Evolutionary conservation across 2,888 invertebrate species (phyloP), one percentile per base, ranked within the genome.

Genomic region (Lasioglossum oenotherae): DNA sequence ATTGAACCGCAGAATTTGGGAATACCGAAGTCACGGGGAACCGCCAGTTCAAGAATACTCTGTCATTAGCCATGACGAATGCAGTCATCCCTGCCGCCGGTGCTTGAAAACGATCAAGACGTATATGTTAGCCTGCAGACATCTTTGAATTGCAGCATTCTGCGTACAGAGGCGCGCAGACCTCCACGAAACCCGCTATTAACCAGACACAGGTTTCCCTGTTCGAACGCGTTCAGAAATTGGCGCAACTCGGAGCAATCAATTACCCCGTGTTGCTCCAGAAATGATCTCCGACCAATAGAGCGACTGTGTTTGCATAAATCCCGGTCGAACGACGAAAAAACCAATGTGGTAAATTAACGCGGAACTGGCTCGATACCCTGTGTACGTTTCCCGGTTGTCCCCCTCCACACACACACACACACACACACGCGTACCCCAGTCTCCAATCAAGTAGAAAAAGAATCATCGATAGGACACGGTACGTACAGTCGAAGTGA

Each of bases 231-330:
- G 5, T 64, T 41, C 71, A 41, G 71, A 72, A 78, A 72, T 78
- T 38, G 31, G 78, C 27, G 64, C 64, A 67, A 76, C 41, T 19
- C 38, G 19, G 41, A 46, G 69, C 69, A 82, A 80, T 82, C 80
- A 60, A 80, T 82, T 82, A 74, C 74, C 38, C 74, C 57, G 41
- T 31, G 74, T 79, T 80, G 82, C 80, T 35, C 80, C 38, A 60
- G 71, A 80, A 75, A 60, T 60, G 69, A 80, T 82, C 41, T n/a
- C 74, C 46, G 14, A 27, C 46, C 0, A 57, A 19, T 74, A 72
- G 74, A 71, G 31, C n/a, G 38, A 38, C 49, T 19, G 41, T 4
- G 80, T 82, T 82, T 80, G 71, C 82, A 82, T 75, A 75, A 80
- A 82, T 69, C 31, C 46, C 27, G 57, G 16, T 16, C 74, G 31